These are phyloP conservation scores for Cataglyphis livida DNA, from an alignment of 2,888 invertebrate species.

Conservation along the genomic window DNA sequence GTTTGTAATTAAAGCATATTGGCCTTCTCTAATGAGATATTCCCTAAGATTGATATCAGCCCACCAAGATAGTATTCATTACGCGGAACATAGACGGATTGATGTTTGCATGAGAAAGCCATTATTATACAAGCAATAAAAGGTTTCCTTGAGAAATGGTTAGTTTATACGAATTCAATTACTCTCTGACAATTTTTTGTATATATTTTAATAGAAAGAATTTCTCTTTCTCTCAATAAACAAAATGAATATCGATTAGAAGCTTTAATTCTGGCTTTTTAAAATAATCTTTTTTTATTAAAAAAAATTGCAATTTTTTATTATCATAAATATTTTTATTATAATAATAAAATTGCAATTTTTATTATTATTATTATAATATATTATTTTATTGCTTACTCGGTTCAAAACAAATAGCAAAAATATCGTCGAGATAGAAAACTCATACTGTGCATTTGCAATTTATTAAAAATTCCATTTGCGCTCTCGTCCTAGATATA, in stretches of 20 bases:
- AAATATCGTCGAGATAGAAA: background rate
- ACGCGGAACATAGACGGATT: constrained; percentile 57
- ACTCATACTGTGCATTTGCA: constrained; percentile 3
- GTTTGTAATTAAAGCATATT: constrained; percentile 57
- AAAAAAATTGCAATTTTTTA: background rate
- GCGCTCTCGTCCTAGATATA: background rate
- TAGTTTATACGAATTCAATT: background rate
- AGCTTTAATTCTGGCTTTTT: background rate
- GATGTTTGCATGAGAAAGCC: constrained; percentile 71
- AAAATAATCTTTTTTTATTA: background rate
- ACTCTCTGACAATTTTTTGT: background rate
- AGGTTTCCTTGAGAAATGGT: background rate
- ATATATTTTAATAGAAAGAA: background rate
- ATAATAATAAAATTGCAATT: background rate
- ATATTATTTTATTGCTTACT: background rate
- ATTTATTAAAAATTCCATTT: constrained; percentile 31
- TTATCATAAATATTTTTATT: background rate
- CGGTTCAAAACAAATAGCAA: background rate
- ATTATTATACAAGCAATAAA: constrained; percentile 63
- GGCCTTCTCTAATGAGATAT: constrained; percentile 65
- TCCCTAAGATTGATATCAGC: constrained; percentile 57
- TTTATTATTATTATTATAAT: no score
- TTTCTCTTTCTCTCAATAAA: background rate
- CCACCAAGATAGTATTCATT: constrained; percentile 74
- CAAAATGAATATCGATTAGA: background rate